phyloP scores from a whole-genome alignment of 2,113 vertebrate species.

The Heloderma charlesbogerti region DNA sequence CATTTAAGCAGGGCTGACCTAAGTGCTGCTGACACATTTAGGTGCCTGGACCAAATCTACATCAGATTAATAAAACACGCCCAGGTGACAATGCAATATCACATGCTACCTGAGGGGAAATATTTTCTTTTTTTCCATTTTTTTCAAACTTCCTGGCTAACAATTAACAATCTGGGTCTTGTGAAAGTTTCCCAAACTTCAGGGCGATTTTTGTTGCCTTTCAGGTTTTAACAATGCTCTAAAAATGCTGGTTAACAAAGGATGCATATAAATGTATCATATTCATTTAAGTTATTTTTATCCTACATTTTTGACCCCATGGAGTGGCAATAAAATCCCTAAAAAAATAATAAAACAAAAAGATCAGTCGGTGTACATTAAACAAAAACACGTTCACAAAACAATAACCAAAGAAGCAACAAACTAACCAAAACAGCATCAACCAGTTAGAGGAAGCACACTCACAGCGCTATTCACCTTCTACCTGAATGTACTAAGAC shows the following conservation, averaged over 20 bases:
- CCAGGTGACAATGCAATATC: neutral
- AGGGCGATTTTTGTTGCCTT: neutral
- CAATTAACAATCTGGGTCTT: neutral
- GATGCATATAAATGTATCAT: neutral
- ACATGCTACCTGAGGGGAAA: neutral
- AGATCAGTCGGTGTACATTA: neutral
- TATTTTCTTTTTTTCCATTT: neutral
- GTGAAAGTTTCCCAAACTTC: neutral
- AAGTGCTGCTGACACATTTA: neutral
- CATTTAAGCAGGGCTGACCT: neutral
- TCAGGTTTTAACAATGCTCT: neutral
- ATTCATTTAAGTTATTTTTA: neutral
- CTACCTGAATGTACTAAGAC: neutral
- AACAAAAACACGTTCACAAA: neutral
- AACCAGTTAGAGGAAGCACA: neutral
- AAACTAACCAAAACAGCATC: neutral
- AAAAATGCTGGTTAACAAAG: neutral
- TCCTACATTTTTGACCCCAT: neutral
- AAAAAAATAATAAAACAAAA: neutral
- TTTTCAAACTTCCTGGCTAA: neutral
- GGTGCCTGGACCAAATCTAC: too few species aligned
- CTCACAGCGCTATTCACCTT: neutral
- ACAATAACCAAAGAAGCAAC: neutral
- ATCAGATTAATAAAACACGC: neutral
- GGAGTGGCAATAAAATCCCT: neutral